Conservation (phyloP, 2,888 invertebrate species). For the Syritta pipiens region DNA sequence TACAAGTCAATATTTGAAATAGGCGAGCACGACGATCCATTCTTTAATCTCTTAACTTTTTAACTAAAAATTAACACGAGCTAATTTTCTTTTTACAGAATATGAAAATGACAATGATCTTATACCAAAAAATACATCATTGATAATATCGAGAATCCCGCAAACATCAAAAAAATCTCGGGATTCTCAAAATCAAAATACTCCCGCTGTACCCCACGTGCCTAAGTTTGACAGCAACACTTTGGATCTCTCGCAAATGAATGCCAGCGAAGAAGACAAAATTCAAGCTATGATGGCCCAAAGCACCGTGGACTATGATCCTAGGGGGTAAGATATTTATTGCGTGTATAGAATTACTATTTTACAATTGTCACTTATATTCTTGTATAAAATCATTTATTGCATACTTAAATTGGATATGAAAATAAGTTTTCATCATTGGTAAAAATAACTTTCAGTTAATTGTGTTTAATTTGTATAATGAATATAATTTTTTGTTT, state of each 20-base stretch:
- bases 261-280: constrained; percentile 98
- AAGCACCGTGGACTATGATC: constrained; percentile 97
- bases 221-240: constrained; percentile 82
- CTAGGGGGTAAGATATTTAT: constrained; percentile 89
- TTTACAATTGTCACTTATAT: constrained; percentile 50
- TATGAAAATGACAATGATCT: constrained; percentile 94
- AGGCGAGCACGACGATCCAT: neutral
- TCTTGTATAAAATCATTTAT: constrained; percentile 46
- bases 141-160: constrained; percentile 96
- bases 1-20: no score
- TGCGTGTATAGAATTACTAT: neutral
- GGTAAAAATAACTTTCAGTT: constrained; percentile 47
- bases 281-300: constrained; percentile 98
- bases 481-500: constrained; percentile 39
- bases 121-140: constrained; percentile 98
- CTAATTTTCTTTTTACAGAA: constrained; percentile 81
- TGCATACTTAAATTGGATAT: constrained; percentile 62
- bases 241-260: constrained; percentile 92
- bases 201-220: constrained; percentile 79
- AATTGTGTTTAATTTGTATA: constrained; percentile 17
- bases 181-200: constrained; percentile 81
- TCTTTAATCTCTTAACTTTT: neutral
- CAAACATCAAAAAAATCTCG: constrained; percentile 88
- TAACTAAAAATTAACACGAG: no score
- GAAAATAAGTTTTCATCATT: constrained; percentile 66